Evolutionary conservation across 2,888 invertebrate genomes (phyloP).

Genomic region (Branchellion lobata): DNA sequence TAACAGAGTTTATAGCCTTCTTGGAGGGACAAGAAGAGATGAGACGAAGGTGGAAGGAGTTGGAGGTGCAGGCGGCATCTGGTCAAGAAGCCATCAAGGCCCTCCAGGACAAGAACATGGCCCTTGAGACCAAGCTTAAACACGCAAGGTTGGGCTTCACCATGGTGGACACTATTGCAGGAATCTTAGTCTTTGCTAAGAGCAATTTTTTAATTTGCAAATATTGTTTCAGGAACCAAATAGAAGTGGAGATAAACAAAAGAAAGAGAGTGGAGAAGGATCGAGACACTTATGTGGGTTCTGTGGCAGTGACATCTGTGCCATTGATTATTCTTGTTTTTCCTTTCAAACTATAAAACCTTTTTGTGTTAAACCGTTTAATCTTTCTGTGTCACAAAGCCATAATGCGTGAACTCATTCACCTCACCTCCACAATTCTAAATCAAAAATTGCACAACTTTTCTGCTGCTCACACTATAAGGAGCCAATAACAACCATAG

Average conservation of each 20-base stretch:
- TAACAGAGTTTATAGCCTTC: slow-evolving; percentile 74
- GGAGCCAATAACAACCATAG: too few species aligned
- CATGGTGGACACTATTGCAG: background rate
- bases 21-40: slow-evolving; percentile 74
- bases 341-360: too few species aligned
- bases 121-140: slow-evolving; percentile 77
- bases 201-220: background rate
- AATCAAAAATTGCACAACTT: too few species aligned
- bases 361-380: too few species aligned
- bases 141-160: slow-evolving; percentile 63
- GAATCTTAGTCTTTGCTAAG: background rate
- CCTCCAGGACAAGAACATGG: slow-evolving; percentile 72
- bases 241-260: slow-evolving; percentile 77
- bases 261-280: slow-evolving; percentile 73
- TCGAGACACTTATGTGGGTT: slow-evolving; percentile 66
- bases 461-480: too few species aligned
- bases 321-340: too few species aligned
- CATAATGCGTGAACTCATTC: too few species aligned
- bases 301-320: too few species aligned
- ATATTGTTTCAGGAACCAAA: slow-evolving; percentile 64
- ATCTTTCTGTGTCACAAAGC: too few species aligned
- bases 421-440: too few species aligned
- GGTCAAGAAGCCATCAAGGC: slow-evolving; percentile 73
- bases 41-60: slow-evolving; percentile 71
- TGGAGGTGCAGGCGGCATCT: slow-evolving; percentile 73